phyloP scores from a whole-genome alignment of 2,113 vertebrate species.

The Myiagra hebetior region DNA sequence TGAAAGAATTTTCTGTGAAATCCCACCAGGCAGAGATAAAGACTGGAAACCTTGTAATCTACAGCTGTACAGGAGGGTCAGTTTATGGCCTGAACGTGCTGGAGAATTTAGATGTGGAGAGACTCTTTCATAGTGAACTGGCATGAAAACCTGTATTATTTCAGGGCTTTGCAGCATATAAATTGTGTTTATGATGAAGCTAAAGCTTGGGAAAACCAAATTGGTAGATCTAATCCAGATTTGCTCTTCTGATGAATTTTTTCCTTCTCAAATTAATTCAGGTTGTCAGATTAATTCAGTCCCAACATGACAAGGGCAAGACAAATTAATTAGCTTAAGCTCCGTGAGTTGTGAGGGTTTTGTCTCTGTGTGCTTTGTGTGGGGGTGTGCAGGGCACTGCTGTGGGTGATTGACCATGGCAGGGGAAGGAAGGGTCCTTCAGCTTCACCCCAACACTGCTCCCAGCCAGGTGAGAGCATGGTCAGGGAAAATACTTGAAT shows the following conservation, averaged over 20 bases:
- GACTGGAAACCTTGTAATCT: slow-evolving; percentile 42
- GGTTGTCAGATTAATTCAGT: not conserved
- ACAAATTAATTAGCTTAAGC: slow-evolving; percentile 3
- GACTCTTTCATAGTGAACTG: not conserved
- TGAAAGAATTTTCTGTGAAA: slow-evolving; percentile 50
- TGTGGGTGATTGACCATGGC: not conserved
- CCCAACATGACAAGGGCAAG: not conserved
- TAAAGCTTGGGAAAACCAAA: not conserved
- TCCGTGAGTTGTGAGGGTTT: not conserved
- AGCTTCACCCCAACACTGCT: not conserved
- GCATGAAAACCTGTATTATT: not conserved
- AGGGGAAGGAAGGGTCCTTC: not conserved
- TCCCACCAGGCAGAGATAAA: slow-evolving; percentile 51
- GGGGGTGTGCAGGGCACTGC: not conserved
- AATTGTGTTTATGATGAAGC: not conserved
- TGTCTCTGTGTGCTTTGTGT: not conserved
- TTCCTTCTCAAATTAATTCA: not conserved
- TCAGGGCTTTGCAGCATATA: not conserved
- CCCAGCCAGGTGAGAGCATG: not conserved
- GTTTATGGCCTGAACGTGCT: slow-evolving; percentile 1
- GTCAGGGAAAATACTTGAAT: not conserved
- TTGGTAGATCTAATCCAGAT: not conserved
- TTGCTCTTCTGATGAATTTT: not conserved
- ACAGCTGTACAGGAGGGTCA: slow-evolving; percentile 24
- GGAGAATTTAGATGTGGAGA: not conserved